These are phyloP conservation scores for Formicarius rufipectus DNA, from an alignment of 2,113 vertebrate species.

Conservation along the genomic window DNA sequence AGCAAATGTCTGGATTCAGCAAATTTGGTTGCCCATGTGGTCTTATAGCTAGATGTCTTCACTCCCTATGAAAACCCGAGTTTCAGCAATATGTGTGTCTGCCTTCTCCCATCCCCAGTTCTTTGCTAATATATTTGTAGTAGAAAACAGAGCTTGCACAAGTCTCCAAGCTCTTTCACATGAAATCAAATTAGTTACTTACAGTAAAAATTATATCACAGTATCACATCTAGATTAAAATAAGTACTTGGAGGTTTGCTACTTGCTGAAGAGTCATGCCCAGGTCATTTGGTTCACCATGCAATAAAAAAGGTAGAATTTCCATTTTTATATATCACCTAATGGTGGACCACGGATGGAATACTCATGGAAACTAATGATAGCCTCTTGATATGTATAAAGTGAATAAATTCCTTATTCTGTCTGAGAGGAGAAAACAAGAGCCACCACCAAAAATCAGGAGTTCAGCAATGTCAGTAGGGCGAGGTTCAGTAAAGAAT, in stretches of 20 bases:
- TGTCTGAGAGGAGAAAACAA: background rate
- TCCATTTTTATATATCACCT: background rate
- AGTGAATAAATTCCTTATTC: background rate
- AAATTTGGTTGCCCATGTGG: background rate
- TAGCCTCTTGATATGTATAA: background rate
- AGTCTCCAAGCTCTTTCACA: background rate
- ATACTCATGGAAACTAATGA: background rate
- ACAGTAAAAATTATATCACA: background rate
- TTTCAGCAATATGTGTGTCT: background rate
- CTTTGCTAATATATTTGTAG: background rate
- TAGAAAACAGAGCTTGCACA: background rate
- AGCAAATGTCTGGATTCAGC: background rate
- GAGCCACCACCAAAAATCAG: background rate
- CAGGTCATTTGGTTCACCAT: background rate
- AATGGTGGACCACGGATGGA: background rate
- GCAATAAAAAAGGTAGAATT: background rate
- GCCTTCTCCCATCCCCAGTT: background rate
- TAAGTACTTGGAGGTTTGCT: background rate
- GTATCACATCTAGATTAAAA: background rate
- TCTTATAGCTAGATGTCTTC: background rate
- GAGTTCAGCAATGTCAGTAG: background rate
- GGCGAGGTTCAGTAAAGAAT: background rate
- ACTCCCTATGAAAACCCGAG: background rate
- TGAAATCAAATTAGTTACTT: background rate
- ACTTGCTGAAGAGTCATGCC: background rate